phyloP scores from a whole-genome alignment of 2,888 invertebrate species.

The Argyresthia goedartella region DNA sequence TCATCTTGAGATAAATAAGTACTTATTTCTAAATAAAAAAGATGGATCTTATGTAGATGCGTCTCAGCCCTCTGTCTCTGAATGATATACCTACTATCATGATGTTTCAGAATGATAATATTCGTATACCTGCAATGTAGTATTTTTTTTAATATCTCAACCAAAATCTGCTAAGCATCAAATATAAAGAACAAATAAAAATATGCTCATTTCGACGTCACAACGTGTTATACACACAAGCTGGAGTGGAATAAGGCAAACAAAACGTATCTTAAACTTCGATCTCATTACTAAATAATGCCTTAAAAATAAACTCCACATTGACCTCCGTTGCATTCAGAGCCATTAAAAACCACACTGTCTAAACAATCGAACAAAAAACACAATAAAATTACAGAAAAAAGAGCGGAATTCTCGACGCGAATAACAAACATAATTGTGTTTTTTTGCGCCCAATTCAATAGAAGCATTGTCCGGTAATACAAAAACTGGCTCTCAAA shows the following conservation, averaged over 20 bases:
- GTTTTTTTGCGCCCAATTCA: constrained; percentile 60
- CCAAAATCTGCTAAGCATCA: too few species aligned
- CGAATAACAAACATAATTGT: constrained; percentile 67
- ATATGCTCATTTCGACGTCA: constrained; percentile 9
- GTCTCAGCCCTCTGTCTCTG: too few species aligned
- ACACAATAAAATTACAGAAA: constrained; percentile 35
- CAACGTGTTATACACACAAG: constrained; percentile 8
- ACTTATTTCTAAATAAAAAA: too few species aligned
- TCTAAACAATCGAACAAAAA: constrained; percentile 42
- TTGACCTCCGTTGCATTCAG: constrained; percentile 12
- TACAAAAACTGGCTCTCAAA: constrained; percentile 58
- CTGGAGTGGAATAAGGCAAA: constrained; percentile 10
- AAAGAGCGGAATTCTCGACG: constrained; percentile 45
- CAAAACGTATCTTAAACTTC: constrained; percentile 21
- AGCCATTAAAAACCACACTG: constrained; percentile 22
- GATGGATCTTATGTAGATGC: too few species aligned
- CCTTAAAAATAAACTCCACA: constrained; percentile 16
- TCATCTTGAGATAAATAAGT: too few species aligned
- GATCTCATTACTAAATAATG: constrained; percentile 34
- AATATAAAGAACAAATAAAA: background rate
- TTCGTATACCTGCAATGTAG: too few species aligned
- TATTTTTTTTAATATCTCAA: too few species aligned
- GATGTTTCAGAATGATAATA: too few species aligned
- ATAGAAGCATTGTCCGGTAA: constrained; percentile 51
- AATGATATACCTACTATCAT: too few species aligned